phyloP scores from a whole-genome alignment of 2,113 vertebrate species.

The Australoheros scitulus region DNA sequence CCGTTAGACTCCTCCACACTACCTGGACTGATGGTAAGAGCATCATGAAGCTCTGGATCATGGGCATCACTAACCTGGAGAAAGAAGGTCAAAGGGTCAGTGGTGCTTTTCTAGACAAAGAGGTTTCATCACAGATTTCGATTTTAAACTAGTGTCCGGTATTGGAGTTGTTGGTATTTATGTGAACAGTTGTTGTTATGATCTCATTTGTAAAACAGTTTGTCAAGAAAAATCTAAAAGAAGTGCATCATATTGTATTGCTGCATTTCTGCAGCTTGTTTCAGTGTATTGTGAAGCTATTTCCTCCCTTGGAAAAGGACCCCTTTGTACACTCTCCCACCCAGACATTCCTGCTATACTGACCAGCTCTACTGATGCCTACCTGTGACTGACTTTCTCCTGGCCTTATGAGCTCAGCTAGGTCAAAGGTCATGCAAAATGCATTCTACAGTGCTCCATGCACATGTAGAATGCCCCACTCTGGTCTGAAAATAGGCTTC shows the following conservation, averaged over 20 bases:
- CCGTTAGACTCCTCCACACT: conserved; percentile 87
- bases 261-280: background rate
- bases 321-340: conserved; percentile 19
- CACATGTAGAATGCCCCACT: conserved; percentile 43
- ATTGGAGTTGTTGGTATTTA: background rate
- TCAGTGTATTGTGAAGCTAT: background rate
- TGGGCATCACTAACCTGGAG: conserved; percentile 90
- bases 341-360: conserved; percentile 38
- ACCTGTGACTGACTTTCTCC: background rate
- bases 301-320: background rate
- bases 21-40: conserved; percentile 84
- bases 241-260: background rate
- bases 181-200: background rate
- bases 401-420: conserved; percentile 7
- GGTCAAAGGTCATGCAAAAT: conserved; percentile 24
- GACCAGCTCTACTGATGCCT: conserved; percentile 18
- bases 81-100: background rate
- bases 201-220: background rate
- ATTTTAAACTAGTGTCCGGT: background rate
- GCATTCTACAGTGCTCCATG: background rate
- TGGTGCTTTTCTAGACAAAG: background rate
- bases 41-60: conserved; percentile 87
- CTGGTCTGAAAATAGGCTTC: conserved; percentile 38
- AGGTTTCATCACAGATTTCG: background rate
- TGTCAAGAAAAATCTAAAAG: background rate